phyloP scores from a whole-genome alignment of 2,113 vertebrate genomes.

The Cyanocitta stelleri region DNA sequence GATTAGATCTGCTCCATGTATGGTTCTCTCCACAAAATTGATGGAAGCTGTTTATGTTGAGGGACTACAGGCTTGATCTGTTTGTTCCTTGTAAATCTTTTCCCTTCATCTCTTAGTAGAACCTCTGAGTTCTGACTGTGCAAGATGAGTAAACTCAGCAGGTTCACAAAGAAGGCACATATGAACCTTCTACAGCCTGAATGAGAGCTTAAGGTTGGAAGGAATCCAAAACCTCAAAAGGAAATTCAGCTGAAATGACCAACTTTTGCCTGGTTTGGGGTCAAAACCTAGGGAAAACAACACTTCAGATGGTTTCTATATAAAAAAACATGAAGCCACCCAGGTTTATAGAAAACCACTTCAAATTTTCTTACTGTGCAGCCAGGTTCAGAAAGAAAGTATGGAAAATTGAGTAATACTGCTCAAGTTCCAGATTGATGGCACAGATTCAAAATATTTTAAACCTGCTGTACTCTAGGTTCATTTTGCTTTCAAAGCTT shows the following conservation, averaged over 20 bases:
- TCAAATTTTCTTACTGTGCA: conserved; percentile 28
- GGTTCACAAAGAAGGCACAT: not conserved
- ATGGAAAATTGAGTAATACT: conserved; percentile 50
- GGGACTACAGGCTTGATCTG: not conserved
- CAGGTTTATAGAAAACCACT: conserved; percentile 41
- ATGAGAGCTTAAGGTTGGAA: not conserved
- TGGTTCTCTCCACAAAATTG: not conserved
- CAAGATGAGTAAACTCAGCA: not conserved
- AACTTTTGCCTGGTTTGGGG: conserved; percentile 37
- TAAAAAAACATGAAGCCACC: conserved; percentile 8
- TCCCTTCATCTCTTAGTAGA: not conserved
- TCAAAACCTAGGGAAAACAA: conserved; percentile 39
- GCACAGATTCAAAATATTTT: conserved; percentile 37
- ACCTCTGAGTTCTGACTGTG: not conserved
- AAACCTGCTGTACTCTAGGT: conserved; percentile 9
- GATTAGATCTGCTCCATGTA: not conserved
- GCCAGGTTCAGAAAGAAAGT: conserved; percentile 29
- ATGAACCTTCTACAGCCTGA: not conserved
- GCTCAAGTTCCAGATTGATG: conserved; percentile 23
- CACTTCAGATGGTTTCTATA: conserved; percentile 20
- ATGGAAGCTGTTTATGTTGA: not conserved
- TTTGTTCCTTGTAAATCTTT: not conserved
- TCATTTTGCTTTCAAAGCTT: conserved; percentile 32
- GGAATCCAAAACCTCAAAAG: conserved; percentile 16
- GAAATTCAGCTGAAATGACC: conserved; percentile 41